Base-by-base conservation (phyloP, 92 coral and sea anemone genomes). In the Paramuricea clavata region DNA sequence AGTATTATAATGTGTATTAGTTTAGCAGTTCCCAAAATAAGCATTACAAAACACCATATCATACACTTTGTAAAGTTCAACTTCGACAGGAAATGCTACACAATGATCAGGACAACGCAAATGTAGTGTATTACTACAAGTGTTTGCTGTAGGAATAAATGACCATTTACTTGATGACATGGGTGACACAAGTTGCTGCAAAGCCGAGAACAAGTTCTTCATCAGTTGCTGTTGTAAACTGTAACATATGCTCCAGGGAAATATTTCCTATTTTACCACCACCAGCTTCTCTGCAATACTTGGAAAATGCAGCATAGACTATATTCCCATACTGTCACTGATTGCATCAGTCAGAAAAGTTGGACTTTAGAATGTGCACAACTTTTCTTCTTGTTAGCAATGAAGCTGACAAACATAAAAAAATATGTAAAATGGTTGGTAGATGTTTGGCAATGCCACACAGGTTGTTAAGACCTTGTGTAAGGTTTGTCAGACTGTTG, bases 161-260 rank as follows among this genome's bases (percentile, higher is more conserved):
- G 61, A 52, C 61, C 61, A 52, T 52, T 52, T 52, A 52, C 9
- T 17, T 52, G 70, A 31, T 1, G 36, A 26, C 16, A 26, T 62
- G 36, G 70, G 25, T 26, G 70, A 62, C 7, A 73, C 49, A 82
- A 91, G 87, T n/a, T n/a, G n/a, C n/a, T n/a, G n/a, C n/a, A n/a
- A n/a, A n/a, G n/a, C n/a, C n/a, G n/a, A 91, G 76, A 26, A 91
- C 82, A 30, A 94, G 94, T 78, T 93, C 94, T 83, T 89, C 91
- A 27, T 93, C 95, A 10, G 94, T 85, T 39, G 91, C 94, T 49
- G 94, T 91, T 22, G 81, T 78, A 39, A 93, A 93, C 79, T 86
- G 84, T 28, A 93, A 76, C 81, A 93, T 83, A 52, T 88, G 90
- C 12, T 77, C 64, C 83, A 93, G 78, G 39, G 85, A 59, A 23